phyloP scores from a whole-genome alignment of 1,140 invertebrate genomes.

The Agraylea sexmaculata region DNA sequence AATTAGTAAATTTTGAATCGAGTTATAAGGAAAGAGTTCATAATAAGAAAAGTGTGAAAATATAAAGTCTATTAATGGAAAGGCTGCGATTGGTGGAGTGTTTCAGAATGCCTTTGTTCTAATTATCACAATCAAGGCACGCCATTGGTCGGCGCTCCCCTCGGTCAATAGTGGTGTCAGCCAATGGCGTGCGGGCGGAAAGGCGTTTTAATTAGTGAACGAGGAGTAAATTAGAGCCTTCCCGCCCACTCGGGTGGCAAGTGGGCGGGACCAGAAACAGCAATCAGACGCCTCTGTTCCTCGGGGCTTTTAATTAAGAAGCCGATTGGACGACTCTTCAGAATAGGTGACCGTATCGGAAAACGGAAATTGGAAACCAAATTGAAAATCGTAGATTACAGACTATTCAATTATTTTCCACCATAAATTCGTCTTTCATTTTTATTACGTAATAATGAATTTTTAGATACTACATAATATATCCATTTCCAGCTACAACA shows the following conservation, averaged over 20 bases:
- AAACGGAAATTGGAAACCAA: neutral
- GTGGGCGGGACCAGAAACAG: constrained; percentile 1
- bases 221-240: constrained; percentile 19
- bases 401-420: too few species aligned
- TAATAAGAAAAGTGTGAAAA: too few species aligned
- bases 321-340: constrained; percentile 11
- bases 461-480: too few species aligned
- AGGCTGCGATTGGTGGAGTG: constrained; percentile 13
- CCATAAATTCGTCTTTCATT: neutral
- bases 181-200: constrained; percentile 5
- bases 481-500: too few species aligned
- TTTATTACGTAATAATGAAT: constrained; percentile 1
- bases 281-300: constrained; percentile 11
- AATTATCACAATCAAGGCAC: constrained; percentile 21
- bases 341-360: neutral
- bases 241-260: constrained; percentile 2
- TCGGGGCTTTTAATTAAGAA: constrained; percentile 19
- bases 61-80: too few species aligned
- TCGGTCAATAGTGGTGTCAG: neutral
- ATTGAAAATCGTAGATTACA: too few species aligned
- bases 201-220: constrained; percentile 20
- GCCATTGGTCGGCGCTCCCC: constrained; percentile 16
- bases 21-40: too few species aligned
- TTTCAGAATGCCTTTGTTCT: constrained; percentile 18
- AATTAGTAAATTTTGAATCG: too few species aligned